Conservation (phyloP, 2,888 invertebrate genomes). For the Rhagonycha fulva region DNA sequence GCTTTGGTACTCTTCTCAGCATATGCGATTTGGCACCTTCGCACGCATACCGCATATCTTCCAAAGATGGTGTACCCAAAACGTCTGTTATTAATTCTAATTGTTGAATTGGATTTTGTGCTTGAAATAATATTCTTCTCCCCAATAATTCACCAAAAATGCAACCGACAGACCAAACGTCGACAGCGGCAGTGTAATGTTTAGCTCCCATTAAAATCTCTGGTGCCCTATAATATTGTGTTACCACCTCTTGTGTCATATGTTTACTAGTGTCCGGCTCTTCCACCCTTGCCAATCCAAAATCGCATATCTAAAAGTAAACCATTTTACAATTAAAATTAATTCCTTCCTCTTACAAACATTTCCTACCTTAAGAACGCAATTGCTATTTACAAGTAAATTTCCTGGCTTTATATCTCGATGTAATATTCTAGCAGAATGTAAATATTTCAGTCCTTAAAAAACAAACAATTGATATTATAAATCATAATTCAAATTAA, state of each 20-base stretch:
- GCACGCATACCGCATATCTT: constrained; percentile 97
- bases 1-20: constrained; percentile 84
- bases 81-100: constrained; percentile 97
- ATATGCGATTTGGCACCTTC: constrained; percentile 93
- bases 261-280: constrained; percentile 91
- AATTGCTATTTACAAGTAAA: constrained; percentile 98
- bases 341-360: background rate
- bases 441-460: constrained; percentile 95
- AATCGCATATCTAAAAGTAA: constrained; percentile 88
- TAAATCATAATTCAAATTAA: background rate
- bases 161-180: constrained; percentile 99
- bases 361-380: constrained; percentile 83
- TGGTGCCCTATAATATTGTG: constrained; percentile 98
- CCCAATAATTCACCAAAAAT: constrained; percentile 98
- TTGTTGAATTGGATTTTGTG: constrained; percentile 96
- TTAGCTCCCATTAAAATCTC: constrained; percentile 99
- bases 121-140: constrained; percentile 95
- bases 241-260: constrained; percentile 99
- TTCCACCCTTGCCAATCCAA: constrained; percentile 96
- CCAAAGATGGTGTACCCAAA: constrained; percentile 91
- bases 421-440: constrained; percentile 97
- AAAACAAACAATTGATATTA: constrained; percentile 33
- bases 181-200: constrained; percentile 95
- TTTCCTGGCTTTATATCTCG: constrained; percentile 99
- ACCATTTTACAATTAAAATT: background rate